A percentile compares a stretch with the other conserved stretches of the same genome.
Evolutionary conservation across 2,888 invertebrate genomes (phyloP).

Genomic region (Eupithecia vulgata): DNA sequence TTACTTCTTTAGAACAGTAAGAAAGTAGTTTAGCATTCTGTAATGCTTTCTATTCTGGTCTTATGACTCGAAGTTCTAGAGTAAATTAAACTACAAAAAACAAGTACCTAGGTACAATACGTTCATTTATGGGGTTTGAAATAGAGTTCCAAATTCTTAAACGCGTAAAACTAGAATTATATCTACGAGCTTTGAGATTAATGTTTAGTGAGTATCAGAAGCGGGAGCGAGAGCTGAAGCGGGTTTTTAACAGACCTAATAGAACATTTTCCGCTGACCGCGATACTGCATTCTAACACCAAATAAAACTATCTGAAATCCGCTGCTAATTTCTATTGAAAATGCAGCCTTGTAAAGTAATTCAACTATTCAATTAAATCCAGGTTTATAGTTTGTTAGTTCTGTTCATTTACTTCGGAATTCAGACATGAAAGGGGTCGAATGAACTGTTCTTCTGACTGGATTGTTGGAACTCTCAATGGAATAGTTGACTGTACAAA

Average conservation of each 20-base stretch:
- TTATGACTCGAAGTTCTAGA: not conserved
- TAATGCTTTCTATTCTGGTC: not conserved
- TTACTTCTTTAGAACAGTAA: not conserved
- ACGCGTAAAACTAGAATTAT: not conserved
- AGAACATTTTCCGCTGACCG: not conserved
- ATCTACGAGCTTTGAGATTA: not conserved
- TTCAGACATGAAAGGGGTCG: not conserved
- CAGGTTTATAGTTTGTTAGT: not conserved
- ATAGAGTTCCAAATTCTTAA: not conserved
- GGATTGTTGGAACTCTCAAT: not conserved
- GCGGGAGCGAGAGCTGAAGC: not conserved
- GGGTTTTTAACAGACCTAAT: not conserved
- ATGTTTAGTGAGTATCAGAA: not conserved
- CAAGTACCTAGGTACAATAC: too few species aligned
- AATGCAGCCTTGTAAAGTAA: not conserved
- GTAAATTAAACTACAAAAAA: not conserved
- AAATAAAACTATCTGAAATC: not conserved
- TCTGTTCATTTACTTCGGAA: not conserved
- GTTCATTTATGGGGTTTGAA: not conserved
- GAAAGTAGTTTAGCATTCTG: not conserved
- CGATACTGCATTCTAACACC: not conserved
- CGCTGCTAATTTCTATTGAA: not conserved
- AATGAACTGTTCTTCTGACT: not conserved
- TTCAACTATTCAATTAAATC: not conserved
- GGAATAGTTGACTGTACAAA: not conserved